Conservation (phyloP, 2,888 invertebrate genomes). For the Lymantria dispar region DNA sequence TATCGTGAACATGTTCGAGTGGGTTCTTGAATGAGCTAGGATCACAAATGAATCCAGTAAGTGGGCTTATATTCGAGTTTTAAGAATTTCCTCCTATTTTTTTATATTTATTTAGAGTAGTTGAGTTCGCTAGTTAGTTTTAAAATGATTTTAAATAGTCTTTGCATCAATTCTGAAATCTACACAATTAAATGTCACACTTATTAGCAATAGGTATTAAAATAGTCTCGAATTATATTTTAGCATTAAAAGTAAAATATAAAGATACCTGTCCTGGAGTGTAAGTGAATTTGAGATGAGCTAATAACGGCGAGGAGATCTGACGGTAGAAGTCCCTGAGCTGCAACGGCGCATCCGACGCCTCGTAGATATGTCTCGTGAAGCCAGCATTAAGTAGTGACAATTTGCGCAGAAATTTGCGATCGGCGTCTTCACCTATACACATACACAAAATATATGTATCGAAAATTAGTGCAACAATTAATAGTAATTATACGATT, state of each 20-base stretch:
- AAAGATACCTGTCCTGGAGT: constrained; percentile 72
- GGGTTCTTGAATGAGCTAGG: no score
- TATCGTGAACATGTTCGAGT: no score
- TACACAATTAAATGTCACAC: no score
- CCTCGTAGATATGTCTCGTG: constrained; percentile 87
- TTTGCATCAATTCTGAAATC: no score
- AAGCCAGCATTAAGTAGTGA: constrained; percentile 86
- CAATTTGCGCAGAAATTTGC: constrained; percentile 84
- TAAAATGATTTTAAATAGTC: no score
- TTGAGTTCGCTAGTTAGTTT: no score
- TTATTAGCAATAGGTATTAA: no score
- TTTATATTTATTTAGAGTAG: no score
- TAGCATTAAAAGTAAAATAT: not conserved
- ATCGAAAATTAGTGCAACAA: not conserved
- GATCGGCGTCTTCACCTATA: constrained; percentile 84
- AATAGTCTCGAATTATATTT: no score
- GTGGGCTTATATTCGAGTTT: no score
- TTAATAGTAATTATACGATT: not conserved
- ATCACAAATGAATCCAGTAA: no score
- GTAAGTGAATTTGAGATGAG: constrained; percentile 85
- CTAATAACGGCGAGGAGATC: constrained; percentile 86
- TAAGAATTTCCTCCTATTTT: no score
- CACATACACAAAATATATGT: not conserved
- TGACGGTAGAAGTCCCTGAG: constrained; percentile 85
- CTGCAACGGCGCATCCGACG: constrained; percentile 86